phyloP scores from a whole-genome alignment of 2,797 vertebrate genomes.

The Galagoides demidoff region DNA sequence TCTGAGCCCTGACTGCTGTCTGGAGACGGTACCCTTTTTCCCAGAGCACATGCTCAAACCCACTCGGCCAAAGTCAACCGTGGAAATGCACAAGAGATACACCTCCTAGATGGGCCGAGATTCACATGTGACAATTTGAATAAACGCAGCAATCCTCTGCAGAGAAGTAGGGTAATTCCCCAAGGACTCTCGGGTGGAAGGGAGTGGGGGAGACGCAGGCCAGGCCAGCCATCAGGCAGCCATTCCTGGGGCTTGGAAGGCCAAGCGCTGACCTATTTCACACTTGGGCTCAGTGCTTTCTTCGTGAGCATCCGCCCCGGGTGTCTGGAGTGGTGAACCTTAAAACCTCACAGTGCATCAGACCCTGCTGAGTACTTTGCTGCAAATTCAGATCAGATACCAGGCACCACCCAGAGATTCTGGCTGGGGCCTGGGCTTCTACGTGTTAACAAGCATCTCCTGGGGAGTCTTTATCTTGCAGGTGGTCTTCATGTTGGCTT shows the following conservation, averaged over 20 bases:
- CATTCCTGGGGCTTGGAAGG: not conserved
- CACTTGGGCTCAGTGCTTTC: rapidly evolving
- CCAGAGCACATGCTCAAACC: conserved; percentile 50
- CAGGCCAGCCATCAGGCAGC: not conserved
- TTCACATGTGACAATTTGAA: conserved; percentile 64
- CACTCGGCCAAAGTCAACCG: conserved; percentile 59
- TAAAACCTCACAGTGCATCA: rapidly evolving
- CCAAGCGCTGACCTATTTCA: rapidly evolving
- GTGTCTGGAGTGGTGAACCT: not conserved
- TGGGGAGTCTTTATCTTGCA: not conserved
- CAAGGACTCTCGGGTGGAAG: not conserved
- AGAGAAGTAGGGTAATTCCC: conserved; percentile 17
- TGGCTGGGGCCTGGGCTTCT: not conserved
- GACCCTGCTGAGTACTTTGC: not conserved
- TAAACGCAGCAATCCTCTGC: conserved; percentile 53
- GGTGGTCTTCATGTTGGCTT: not conserved
- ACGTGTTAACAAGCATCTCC: not conserved
- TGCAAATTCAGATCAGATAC: not conserved
- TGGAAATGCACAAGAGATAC: conserved; percentile 51
- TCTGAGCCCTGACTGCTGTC: not conserved
- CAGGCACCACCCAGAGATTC: not conserved
- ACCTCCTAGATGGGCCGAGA: conserved; percentile 17
- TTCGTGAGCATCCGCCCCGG: not conserved
- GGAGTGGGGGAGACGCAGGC: not conserved
- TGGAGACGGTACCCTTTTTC: not conserved